A percentile compares a stretch with the other conserved stretches of the same genome.
phyloP scores from a whole-genome alignment of 2,113 vertebrate genomes.

The Arenaria interpres region DNA sequence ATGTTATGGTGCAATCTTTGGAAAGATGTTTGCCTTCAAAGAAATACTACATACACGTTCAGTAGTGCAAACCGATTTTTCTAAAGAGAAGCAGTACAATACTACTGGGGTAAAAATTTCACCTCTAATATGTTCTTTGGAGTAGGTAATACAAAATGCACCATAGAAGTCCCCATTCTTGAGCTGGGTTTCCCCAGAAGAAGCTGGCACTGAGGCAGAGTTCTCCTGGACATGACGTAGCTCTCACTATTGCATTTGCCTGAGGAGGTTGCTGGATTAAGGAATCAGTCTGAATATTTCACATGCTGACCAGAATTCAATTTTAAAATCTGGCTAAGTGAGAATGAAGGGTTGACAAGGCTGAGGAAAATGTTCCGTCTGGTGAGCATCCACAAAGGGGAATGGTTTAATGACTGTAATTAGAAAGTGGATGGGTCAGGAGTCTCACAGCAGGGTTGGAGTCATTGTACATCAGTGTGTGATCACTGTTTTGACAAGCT shows the following conservation, averaged over 20 bases:
- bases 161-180: neutral
- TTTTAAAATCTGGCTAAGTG: neutral
- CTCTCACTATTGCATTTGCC: neutral
- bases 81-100: neutral
- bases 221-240: neutral
- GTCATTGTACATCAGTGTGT: neutral
- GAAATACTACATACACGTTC: neutral
- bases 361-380: neutral
- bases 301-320: neutral
- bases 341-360: neutral
- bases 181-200: neutral
- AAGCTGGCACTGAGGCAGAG: neutral
- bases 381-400: neutral
- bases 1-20: neutral
- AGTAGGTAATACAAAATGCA: neutral
- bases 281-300: neutral
- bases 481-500: slow-evolving; percentile 1
- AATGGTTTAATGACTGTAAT: neutral
- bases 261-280: neutral
- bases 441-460: neutral
- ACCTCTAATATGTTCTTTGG: neutral
- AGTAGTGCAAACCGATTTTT: neutral
- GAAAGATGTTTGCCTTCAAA: neutral
- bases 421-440: neutral
- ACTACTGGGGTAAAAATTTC: neutral